Evolutionary conservation across 30 jellyfish, hydroid and myxozoan species (phyloP).

Genomic region (Clytia hemisphaerica): DNA sequence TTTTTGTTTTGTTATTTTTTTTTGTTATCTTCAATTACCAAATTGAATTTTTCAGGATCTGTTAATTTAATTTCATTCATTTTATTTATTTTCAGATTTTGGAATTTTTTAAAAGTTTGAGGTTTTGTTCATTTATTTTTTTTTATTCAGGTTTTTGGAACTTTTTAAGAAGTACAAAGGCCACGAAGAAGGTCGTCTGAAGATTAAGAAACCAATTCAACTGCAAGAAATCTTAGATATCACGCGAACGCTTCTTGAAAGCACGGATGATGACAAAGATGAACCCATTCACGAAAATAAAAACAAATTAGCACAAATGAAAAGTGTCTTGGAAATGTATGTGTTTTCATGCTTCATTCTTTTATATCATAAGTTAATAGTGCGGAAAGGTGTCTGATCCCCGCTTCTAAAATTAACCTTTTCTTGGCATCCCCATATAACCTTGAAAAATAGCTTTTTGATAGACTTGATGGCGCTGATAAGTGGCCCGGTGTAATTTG

Average conservation of each 20-base stretch:
- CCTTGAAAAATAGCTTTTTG: too few species aligned
- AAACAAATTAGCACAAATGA: conserved; percentile 87
- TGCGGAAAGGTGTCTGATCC: too few species aligned
- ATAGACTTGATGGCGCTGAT: too few species aligned
- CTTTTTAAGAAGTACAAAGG: conserved; percentile 86
- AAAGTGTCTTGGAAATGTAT: conserved; percentile 95
- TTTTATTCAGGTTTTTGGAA: conserved; percentile 59
- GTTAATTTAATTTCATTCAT: too few species aligned
- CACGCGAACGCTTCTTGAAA: conserved; percentile 71
- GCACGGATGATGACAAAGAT: conserved; percentile 12
- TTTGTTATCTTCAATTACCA: neutral
- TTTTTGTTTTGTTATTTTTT: neutral
- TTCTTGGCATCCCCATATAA: too few species aligned
- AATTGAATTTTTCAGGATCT: too few species aligned
- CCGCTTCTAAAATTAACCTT: too few species aligned
- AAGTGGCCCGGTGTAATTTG: too few species aligned
- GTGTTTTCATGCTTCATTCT: neutral
- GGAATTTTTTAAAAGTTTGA: too few species aligned
- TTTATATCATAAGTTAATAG: too few species aligned
- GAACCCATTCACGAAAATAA: conserved; percentile 64
- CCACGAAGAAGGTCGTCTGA: conserved; percentile 88
- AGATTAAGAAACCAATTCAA: conserved; percentile 80
- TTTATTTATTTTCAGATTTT: too few species aligned
- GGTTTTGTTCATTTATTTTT: neutral
- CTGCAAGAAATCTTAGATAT: conserved; percentile 94